Percentiles rank a stretch among this genome's conserved stretches.
phyloP scores from a whole-genome alignment of 2,113 vertebrate species.

The Mustela nigripes region DNA sequence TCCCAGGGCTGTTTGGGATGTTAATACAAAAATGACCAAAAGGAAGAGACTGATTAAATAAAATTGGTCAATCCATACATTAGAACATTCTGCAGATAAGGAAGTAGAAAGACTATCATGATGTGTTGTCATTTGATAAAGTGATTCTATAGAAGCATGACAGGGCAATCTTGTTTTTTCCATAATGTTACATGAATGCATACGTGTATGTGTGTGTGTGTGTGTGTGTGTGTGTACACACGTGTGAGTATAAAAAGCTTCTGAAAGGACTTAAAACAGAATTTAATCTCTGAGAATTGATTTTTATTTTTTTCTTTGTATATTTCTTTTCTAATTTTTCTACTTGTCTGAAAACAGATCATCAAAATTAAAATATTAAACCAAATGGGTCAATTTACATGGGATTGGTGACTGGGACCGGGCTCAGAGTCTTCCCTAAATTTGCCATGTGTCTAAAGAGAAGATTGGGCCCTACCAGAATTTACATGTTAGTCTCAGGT shows the following conservation, averaged over 20 bases:
- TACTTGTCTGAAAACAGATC: neutral
- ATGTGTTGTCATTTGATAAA: no score
- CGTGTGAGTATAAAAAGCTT: neutral
- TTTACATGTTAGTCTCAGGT: neutral
- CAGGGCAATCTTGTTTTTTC: neutral
- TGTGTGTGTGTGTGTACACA: no score
- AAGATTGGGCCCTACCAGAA: neutral
- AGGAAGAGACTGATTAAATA: neutral
- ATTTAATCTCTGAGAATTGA: neutral
- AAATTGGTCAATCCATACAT: neutral
- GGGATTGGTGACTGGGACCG: no score
- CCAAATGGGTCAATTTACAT: neutral
- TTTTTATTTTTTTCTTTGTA: neutral
- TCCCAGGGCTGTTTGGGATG: neutral
- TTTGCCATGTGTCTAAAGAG: neutral
- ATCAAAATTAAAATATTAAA: neutral
- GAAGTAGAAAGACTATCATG: neutral
- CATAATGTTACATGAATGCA: neutral
- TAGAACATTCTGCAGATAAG: neutral
- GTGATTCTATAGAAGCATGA: neutral
- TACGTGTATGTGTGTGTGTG: no score
- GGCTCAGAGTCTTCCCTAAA: no score
- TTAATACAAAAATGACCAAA: neutral
- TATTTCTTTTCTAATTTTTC: neutral
- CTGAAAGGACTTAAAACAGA: neutral